Conservation (phyloP, 2,113 vertebrate genomes). For the Urocitellus parryii region DNA sequence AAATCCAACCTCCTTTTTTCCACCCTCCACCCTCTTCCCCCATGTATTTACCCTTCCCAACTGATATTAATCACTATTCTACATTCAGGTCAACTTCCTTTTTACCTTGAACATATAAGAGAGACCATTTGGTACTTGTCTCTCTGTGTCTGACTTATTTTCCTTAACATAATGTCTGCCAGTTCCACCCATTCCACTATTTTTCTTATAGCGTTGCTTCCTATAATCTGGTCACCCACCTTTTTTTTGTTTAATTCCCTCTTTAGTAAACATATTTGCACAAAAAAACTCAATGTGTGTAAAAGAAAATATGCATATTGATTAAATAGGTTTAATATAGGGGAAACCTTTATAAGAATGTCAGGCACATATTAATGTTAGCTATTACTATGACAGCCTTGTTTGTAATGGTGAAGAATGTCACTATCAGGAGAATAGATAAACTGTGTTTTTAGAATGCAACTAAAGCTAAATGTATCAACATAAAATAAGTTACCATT, state of each 20-base stretch:
- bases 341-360: background rate
- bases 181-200: background rate
- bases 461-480: background rate
- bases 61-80: background rate
- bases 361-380: background rate
- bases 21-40: too few species aligned
- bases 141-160: background rate
- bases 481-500: background rate
- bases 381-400: background rate
- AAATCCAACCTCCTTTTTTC: background rate
- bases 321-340: background rate
- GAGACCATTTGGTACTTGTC: background rate
- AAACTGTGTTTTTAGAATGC: background rate
- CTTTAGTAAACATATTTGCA: background rate
- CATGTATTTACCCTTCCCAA: background rate
- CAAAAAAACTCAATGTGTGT: background rate
- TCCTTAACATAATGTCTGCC: background rate
- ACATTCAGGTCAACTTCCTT: background rate
- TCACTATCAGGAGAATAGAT: background rate
- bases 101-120: background rate
- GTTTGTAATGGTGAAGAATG: background rate
- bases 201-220: background rate
- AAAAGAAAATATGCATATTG: background rate
- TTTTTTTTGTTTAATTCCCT: constrained; percentile 38
- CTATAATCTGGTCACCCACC: background rate